Base-by-base conservation (phyloP, 2,113 vertebrate genomes). In the Eudyptes chrysolophus region DNA sequence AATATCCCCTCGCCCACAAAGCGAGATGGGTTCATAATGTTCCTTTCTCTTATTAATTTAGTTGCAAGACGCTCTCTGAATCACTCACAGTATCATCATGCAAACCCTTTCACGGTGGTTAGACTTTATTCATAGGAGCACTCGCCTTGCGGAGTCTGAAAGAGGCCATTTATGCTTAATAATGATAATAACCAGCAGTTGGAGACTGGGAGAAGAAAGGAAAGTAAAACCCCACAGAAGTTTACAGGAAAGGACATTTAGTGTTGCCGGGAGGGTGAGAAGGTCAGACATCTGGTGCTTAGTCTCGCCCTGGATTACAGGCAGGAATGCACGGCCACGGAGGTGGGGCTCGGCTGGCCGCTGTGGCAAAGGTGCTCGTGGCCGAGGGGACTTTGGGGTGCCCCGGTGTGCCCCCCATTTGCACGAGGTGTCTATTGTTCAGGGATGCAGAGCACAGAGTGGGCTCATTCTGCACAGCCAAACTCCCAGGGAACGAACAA, bases 211-310 rank as follows among this genome's bases (percentile, higher is more conserved):
- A 69, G 93, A 87, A 92, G 93, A 97, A 90, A 89, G 86, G 87
- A 92, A 94, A 96, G 95, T 92, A 95, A 90, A 94, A 93, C 79
- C 40, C 92, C 1, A 26, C 80, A 92, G 95, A 97, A 97, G 89
- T 97, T 98, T 98, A 97, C 93, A 95, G 96, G 97, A 96, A 98
- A 97, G 94, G 97, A 95, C 95, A 93, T 93, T 97, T 58, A 89
- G 84, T 32, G 71, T 81, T 98, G 97, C 97, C 98, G 97, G 79
- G 71, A 94, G 97, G 97, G 97, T 97, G 98, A 97, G 98, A 91
- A 98, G 98, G 98, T 98, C 98, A 97, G 94, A 97, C 98, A 98
- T 98, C 98, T 98, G 97, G 96, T 97, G 94, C 38, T 93, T 92
- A 49, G 84, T 96, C 97, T 97, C 38, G 5, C 89, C 93, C 96